These are phyloP conservation scores for Pectinophora gossypiella DNA, from an alignment of 1,140 invertebrate species.

Conservation along the genomic window DNA sequence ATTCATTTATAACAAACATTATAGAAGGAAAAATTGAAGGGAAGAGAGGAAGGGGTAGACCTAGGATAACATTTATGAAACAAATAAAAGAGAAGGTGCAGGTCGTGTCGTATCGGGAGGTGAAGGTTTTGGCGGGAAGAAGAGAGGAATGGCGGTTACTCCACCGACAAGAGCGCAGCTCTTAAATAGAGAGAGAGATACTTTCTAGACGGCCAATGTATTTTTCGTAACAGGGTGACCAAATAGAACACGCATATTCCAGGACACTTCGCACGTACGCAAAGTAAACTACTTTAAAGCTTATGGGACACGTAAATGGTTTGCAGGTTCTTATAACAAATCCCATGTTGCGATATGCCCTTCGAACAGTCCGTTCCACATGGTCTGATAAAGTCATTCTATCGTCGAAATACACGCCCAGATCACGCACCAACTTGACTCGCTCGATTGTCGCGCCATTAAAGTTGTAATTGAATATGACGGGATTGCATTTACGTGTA, in stretches of 20 bases:
- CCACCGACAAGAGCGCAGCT: too few species aligned
- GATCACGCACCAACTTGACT: background rate
- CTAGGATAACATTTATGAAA: too few species aligned
- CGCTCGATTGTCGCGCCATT: background rate
- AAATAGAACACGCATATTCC: conserved; percentile 3
- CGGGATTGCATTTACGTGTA: background rate
- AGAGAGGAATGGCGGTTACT: too few species aligned
- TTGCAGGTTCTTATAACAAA: background rate
- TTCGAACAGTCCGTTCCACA: background rate
- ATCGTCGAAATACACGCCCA: background rate
- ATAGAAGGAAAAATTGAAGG: too few species aligned
- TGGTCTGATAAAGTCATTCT: background rate
- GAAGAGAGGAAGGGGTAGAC: too few species aligned
- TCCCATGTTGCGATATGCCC: background rate
- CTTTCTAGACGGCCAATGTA: background rate
- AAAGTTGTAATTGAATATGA: conserved; percentile 3
- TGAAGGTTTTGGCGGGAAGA: too few species aligned
- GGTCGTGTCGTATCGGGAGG: too few species aligned
- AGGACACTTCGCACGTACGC: background rate
- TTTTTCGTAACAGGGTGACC: background rate
- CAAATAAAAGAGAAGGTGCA: too few species aligned
- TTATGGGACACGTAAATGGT: background rate
- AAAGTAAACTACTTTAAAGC: background rate
- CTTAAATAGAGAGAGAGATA: too few species aligned
- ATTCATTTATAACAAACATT: too few species aligned